These are phyloP conservation scores for Monodelphis domestica DNA, from an alignment of 2,797 vertebrate species.

Conservation along the genomic window DNA sequence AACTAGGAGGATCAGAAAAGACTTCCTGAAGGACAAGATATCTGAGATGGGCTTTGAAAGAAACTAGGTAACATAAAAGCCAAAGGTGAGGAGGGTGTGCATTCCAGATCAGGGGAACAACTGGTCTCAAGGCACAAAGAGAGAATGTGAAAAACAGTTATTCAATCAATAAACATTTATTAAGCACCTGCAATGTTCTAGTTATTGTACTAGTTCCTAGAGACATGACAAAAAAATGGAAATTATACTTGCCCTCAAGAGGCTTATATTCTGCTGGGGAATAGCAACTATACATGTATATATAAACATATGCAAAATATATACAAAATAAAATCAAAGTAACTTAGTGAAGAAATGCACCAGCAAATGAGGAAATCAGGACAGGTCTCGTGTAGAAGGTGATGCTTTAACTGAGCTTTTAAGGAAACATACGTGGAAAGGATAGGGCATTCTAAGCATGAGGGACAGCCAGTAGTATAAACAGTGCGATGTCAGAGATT, in stretches of 20 bases:
- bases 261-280: background rate
- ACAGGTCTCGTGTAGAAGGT: background rate
- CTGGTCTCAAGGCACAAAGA: background rate
- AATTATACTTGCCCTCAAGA: background rate
- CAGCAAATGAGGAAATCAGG: background rate
- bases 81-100: background rate
- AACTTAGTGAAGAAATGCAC: background rate
- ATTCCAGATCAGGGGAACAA: background rate
- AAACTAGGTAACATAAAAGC: background rate
- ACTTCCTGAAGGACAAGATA: background rate
- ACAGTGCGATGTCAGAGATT: background rate
- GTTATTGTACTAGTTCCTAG: background rate
- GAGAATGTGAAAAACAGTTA: background rate
- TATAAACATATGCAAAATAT: background rate
- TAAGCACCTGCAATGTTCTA: background rate
- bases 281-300: background rate
- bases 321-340: background rate
- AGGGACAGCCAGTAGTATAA: background rate
- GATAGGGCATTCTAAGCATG: background rate
- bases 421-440: background rate
- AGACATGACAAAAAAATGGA: background rate
- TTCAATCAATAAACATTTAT: background rate
- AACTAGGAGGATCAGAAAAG: background rate
- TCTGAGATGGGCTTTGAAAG: background rate
- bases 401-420: background rate